Evolutionary conservation across 2,888 invertebrate species (phyloP).

Genomic region (Erebia palarica): DNA sequence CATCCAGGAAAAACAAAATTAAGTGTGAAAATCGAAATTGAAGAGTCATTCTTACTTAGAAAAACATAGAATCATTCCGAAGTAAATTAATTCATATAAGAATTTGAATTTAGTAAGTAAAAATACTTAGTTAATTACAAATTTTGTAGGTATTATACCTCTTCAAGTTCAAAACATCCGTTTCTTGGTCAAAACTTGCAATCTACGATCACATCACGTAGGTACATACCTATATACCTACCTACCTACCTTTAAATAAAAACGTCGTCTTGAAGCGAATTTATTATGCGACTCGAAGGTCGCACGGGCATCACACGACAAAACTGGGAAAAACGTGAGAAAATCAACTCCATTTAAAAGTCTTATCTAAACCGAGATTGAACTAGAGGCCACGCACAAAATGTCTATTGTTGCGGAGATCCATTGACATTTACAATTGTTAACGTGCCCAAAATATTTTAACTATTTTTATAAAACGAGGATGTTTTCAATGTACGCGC

Average conservation of each 20-base stretch:
- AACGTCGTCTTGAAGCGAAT: constrained; percentile 13
- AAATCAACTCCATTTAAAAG: constrained; percentile 24
- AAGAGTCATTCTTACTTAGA: too few species aligned
- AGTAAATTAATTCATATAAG: too few species aligned
- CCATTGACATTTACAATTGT: constrained; percentile 16
- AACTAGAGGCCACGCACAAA: constrained; percentile 33
- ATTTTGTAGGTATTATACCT: too few species aligned
- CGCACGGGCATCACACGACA: constrained; percentile 25
- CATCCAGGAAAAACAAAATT: too few species aligned
- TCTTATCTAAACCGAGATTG: constrained; percentile 29
- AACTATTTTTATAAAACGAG: not conserved
- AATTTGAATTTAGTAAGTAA: too few species aligned
- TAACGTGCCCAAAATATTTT: constrained; percentile 9
- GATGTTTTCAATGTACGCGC: not conserved
- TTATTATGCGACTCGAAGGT: constrained; percentile 22
- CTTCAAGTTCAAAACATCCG: not conserved
- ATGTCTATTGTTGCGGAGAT: constrained; percentile 36
- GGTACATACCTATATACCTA: constrained; percentile 4
- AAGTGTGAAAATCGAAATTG: too few species aligned
- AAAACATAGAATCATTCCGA: too few species aligned
- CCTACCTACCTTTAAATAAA: constrained; percentile 15
- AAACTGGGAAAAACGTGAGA: constrained; percentile 36
- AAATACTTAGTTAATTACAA: too few species aligned
- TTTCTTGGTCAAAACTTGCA: not conserved
- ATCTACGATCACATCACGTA: constrained; percentile 18